Base-by-base conservation (phyloP, 2,888 invertebrate genomes). In the Drosophila setosimentum region DNA sequence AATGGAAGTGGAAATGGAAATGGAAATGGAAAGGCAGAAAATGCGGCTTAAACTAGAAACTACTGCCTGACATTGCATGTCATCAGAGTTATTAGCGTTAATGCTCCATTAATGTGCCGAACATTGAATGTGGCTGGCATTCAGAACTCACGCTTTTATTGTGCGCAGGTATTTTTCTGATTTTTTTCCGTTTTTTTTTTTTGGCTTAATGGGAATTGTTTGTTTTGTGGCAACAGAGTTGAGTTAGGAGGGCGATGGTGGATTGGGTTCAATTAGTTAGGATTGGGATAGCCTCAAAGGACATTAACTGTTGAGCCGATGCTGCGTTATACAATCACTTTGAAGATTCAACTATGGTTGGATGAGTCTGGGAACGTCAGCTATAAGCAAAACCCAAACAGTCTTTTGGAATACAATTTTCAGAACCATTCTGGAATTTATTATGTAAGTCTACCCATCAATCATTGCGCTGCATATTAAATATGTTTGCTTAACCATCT, bases 81-180 rank as follows among this genome's bases (percentile, higher is more conserved):
- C 82, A 82, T 82, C 81, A 68, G 42, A 78, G 81, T 83, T 82
- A 82, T 82, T 83, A 82, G 76, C 78, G 63, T 75, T 81, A 81
- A 83, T 82, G 81, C 78, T 57, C 73, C 51, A 82, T 82, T 82
- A 82, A 83, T 78, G 78, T 70, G 51, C 54, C 66, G 40, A 30
- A 42, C 58, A 64, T 53, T 59, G 54, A 65, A 65, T 48, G 40
- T 33, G 55, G n/a, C 32, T 16, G 33, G 16, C 42, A 33, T 42
- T n/a, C n/a, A 16, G 16, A n/a, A 55, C 54, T 10, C 29, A 5
- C 30, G 54, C 30, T 54, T 57, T 32, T 35, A 18, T 35, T 51
- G 35, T 45, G 27, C 54, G 45, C 35, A 66, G 29, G 30, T 27
- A 32, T 54, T 18, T 42, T n/a, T n/a, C n/a, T n/a, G n/a, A n/a